Evolutionary conservation across 2,888 invertebrate species (phyloP).

Genomic region (Trissonchulus latispiculum): DNA sequence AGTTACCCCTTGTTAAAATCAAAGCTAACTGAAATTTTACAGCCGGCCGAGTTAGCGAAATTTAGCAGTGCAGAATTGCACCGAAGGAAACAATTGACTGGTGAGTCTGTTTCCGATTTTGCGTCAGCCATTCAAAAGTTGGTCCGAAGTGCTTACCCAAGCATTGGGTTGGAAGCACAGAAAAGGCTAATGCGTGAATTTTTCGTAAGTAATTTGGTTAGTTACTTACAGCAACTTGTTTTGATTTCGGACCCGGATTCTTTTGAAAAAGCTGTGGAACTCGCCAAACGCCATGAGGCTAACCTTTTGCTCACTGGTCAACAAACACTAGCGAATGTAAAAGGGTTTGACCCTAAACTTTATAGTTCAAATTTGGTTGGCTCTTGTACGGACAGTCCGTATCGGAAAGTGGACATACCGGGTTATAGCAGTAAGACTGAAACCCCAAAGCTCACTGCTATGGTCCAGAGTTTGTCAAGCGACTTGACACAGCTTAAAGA

Average conservation of each 20-base stretch:
- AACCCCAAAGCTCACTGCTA: too few relatives aligned
- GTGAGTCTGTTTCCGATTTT: not conserved
- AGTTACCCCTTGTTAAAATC: not conserved
- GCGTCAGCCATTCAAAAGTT: not conserved
- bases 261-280: slow-evolving; percentile 4
- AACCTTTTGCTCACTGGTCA: too few relatives aligned
- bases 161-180: not conserved
- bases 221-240: not conserved
- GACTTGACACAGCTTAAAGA: too few relatives aligned
- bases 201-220: not conserved
- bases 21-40: not conserved
- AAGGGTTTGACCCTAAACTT: too few relatives aligned
- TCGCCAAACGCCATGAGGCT: not conserved
- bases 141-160: slow-evolving; percentile 3
- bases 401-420: too few relatives aligned
- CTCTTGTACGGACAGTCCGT: too few relatives aligned
- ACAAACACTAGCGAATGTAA: too few relatives aligned
- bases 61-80: not conserved
- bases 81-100: not conserved
- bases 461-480: too few relatives aligned
- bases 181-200: not conserved
- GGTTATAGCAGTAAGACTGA: too few relatives aligned
- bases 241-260: not conserved
- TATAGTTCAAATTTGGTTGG: too few relatives aligned
- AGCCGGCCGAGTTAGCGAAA: not conserved